Evolutionary conservation across 2,113 vertebrate genomes (phyloP).

Genomic region (Nannospalax galili): DNA sequence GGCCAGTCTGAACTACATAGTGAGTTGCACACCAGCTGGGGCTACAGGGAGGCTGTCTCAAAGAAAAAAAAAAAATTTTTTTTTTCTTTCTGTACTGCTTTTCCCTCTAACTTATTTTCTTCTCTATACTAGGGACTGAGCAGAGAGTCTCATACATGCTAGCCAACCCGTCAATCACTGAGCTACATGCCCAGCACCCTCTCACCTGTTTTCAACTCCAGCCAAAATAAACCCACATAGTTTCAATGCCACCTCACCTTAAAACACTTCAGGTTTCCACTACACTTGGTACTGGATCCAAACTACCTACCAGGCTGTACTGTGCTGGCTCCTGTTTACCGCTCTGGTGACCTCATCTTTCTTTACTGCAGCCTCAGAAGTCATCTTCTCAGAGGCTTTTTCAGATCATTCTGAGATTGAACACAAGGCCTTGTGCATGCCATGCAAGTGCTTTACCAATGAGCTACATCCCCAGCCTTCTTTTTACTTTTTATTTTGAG

Average conservation of each 20-base stretch:
- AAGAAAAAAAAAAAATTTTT: too few species aligned
- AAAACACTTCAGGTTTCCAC: conserved; percentile 22
- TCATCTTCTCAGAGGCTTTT: not conserved
- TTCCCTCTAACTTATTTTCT: too few species aligned
- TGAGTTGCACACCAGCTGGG: not conserved
- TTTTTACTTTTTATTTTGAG: not conserved
- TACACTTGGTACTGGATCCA: not conserved
- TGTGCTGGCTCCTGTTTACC: not conserved
- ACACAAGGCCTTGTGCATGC: not conserved
- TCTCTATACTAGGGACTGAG: too few species aligned
- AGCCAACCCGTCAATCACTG: too few species aligned
- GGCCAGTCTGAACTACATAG: not conserved
- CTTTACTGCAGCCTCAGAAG: not conserved
- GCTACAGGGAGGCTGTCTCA: not conserved
- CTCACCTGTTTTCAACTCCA: not conserved
- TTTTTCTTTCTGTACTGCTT: too few species aligned
- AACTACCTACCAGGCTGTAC: not conserved
- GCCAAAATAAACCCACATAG: not conserved
- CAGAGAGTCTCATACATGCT: too few species aligned
- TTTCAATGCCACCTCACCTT: not conserved
- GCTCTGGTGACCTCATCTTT: not conserved
- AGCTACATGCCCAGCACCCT: not conserved
- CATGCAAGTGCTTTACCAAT: not conserved
- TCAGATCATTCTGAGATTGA: not conserved
- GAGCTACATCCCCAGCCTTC: not conserved